Evolutionary conservation across 1,140 invertebrate species (phyloP), one percentile per base, ranked within the genome.

Genomic region (Capitella teleta): DNA sequence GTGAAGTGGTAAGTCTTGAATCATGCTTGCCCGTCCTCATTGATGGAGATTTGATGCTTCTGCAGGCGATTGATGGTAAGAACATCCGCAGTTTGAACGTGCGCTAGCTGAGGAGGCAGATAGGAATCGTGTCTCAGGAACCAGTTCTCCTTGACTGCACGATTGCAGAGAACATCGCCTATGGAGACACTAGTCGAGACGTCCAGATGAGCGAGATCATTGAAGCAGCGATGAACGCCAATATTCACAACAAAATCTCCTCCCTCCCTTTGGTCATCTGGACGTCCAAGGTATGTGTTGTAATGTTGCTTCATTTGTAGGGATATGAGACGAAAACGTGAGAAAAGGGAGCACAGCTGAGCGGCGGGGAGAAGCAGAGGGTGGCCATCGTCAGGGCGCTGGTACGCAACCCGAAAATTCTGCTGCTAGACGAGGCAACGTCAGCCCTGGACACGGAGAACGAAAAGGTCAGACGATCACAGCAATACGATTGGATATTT

Each of bases 151-250:
- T 96, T 61, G 93, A 95, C 64, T 87, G 90, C 58, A 83, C 83
- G 3, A 89, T 95, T 40, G 82, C 80, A 57, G 93, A 88, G 63
- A 96, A 96, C 65, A 95, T 96, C 53, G 82, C 83, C 48, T 96
- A 95, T 70, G 91, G 89, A 12, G 78, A 80, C 61, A 74, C 86
- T 19, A 77, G 76, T n/a, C 16, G 34, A 37, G 21, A 52, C 8
- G 36, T 52, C 14, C 3, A 34, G 4, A 53, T 46, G 38, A 38
- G 44, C 12, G 38, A 44, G 28, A 30, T 52, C 2, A 80, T 86
- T 0, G 75, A 78, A 51, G 86, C 85, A 2, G 84, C 87, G 0
- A 85, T 81, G 61, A 76, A 80, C 51, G 84, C 87, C 0, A 90
- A 91, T 61, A 86, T 89, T 26, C 85, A 90, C 55, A 76, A 78